A percentile compares a stretch with the other conserved stretches of the same genome.
Conservation (phyloP, 2,888 invertebrate genomes). For the Bugula neritina region DNA sequence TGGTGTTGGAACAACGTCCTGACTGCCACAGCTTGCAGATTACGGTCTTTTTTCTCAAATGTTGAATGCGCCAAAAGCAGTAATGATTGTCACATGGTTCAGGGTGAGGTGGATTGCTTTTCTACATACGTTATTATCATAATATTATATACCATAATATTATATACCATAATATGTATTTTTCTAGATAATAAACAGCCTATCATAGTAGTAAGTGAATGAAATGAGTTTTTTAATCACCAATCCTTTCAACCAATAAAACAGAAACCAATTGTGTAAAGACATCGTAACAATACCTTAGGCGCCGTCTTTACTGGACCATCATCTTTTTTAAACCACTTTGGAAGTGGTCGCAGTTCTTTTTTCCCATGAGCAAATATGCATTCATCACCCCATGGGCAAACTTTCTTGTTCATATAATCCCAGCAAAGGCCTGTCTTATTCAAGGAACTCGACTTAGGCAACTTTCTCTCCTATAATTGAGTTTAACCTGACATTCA, state of each 20-base stretch:
- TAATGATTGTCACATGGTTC: constrained; percentile 7
- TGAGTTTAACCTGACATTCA: no score
- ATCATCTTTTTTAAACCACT: constrained; percentile 1
- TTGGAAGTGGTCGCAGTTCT: constrained; percentile 9
- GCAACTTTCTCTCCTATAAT: neutral
- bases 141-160: no score
- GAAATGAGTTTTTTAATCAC: no score
- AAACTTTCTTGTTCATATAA: neutral
- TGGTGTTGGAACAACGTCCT: neutral
- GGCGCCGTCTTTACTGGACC: neutral
- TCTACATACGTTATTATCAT: no score
- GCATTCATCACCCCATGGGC: constrained; percentile 16
- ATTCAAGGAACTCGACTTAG: constrained; percentile 10
- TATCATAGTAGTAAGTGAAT: no score
- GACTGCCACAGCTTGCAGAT: neutral
- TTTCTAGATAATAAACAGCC: no score
- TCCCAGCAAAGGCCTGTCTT: constrained; percentile 10
- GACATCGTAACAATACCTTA: no score
- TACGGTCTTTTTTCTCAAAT: constrained; percentile 1
- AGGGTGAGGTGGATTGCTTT: neutral
- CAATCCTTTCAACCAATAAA: no score
- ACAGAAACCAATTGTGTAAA: no score
- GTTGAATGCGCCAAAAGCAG: neutral
- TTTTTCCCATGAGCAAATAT: constrained; percentile 12
- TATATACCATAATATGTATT: no score